phyloP scores from a whole-genome alignment of 2,113 vertebrate genomes.

The Onychostoma macrolepis region DNA sequence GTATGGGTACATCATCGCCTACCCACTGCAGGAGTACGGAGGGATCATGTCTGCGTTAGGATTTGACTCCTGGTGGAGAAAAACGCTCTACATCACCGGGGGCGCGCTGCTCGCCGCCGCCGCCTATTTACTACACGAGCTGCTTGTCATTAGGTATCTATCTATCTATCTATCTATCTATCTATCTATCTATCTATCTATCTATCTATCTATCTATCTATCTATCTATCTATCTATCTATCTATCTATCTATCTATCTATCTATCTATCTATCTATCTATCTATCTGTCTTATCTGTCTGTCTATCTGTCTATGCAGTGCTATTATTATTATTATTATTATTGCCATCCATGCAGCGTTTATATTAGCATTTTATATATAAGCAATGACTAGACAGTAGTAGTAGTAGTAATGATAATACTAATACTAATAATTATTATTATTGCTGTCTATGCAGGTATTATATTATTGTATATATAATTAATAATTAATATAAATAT shows the following conservation, averaged over 20 bases:
- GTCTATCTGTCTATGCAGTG: not conserved
- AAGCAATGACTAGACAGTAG: too few species aligned
- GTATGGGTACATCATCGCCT: slow-evolving; percentile 92
- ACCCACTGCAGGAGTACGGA: slow-evolving; percentile 90
- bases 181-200: not conserved
- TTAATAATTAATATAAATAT: not conserved
- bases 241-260: not conserved
- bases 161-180: slow-evolving; percentile 1
- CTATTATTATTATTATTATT: too few species aligned
- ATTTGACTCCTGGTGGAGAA: slow-evolving; percentile 97
- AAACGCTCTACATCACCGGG: slow-evolving; percentile 94
- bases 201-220: slow-evolving; percentile 17
- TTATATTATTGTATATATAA: not conserved
- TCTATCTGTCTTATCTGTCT: slow-evolving; percentile 7
- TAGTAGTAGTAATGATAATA: too few species aligned
- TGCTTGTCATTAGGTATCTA: slow-evolving; percentile 91
- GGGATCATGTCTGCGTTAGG: slow-evolving; percentile 92
- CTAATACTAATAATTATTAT: too few species aligned
- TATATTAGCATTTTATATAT: too few species aligned
- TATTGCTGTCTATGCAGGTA: not conserved
- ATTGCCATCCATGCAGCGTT: too few species aligned
- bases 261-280: not conserved
- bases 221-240: not conserved
- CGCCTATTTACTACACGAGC: slow-evolving; percentile 93
- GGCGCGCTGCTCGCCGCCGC: slow-evolving; percentile 95